Evolutionary conservation across 2,888 invertebrate species (phyloP), one percentile per base, ranked within the genome.

Genomic region (Drosophila melanosoma): DNA sequence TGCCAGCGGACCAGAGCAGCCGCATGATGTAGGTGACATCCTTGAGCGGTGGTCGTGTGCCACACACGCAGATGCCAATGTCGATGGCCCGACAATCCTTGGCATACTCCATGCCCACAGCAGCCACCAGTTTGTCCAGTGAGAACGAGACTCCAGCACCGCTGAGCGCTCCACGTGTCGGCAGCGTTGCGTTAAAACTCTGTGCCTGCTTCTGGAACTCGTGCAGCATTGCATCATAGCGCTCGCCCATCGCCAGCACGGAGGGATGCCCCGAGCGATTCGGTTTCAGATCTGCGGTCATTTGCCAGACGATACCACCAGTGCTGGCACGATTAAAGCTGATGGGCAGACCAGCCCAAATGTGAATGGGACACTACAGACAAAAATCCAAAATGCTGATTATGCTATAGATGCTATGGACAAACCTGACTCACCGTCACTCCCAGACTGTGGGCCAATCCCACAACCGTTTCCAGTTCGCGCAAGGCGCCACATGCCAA

Each of bases 71-170:
- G 79, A 98, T 94, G 1, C 96, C 94, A 0, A 95, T 95, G 88
- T 97, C 96, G 26, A 95, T 93, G 20, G 93, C 93, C 3, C 93
- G 92, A 68, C 93, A 93, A 87, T 95, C 94, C 87, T 94, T 92
- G 87, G 94, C 92, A 83, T 94, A 81, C 87, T 94, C 93, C 69
- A 94, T 94, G 33, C 94, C 93, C n/a, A 96, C 93, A 0, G 95
- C 94, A 56, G 94, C 94, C 0, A 96, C 95, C 81, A 98, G 94
- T 87, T 96, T 95, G 86, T 98, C 98, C 69, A 98, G 92, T 0
- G 96, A 97, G 89, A 98, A 95, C 6, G 98, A 97, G 77, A 98
- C 95, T 0, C 98, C 98, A 0, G 96, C 97, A 0, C 97, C 97
- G 69, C 93, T 92, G 1, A 93, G 91, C 5, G 92, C 91, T 0